A percentile compares a stretch with the other conserved stretches of the same genome.
phyloP scores from a whole-genome alignment of 1,140 invertebrate genomes.

The Akabosia matsudoensis region DNA sequence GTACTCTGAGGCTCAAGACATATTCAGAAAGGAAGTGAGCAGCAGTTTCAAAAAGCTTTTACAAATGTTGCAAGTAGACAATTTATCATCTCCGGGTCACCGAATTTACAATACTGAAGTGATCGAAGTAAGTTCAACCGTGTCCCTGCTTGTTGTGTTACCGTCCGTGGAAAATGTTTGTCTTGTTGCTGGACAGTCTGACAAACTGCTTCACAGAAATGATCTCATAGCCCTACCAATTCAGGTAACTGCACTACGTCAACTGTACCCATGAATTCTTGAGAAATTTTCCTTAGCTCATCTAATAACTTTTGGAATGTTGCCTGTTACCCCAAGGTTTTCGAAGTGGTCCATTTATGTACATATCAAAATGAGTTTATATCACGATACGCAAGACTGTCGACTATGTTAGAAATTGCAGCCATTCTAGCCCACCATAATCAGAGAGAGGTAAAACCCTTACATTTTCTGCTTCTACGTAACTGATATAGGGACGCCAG shows the following conservation, averaged over 20 bases:
- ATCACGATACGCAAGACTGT: conserved; percentile 81
- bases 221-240: conserved; percentile 82
- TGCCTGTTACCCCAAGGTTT: no score
- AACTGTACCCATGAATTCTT: no score
- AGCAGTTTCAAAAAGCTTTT: conserved; percentile 69
- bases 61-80: conserved; percentile 71
- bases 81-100: conserved; percentile 64
- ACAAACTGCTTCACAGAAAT: conserved; percentile 65
- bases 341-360: conserved; percentile 89
- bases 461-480: background rate
- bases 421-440: conserved; percentile 85
- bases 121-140: conserved; percentile 79
- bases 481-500: background rate
- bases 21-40: conserved; percentile 71
- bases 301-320: no score
- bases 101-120: conserved; percentile 87
- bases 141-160: conserved; percentile 84
- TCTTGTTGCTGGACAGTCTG: conserved; percentile 78
- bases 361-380: conserved; percentile 87
- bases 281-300: no score
- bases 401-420: conserved; percentile 88
- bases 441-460: conserved; percentile 74
- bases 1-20: conserved; percentile 67
- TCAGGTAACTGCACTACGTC: conserved; percentile 59
- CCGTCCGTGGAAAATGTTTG: conserved; percentile 86